phyloP scores from a whole-genome alignment of 2,797 vertebrate genomes.

The Chelmon rostratus region DNA sequence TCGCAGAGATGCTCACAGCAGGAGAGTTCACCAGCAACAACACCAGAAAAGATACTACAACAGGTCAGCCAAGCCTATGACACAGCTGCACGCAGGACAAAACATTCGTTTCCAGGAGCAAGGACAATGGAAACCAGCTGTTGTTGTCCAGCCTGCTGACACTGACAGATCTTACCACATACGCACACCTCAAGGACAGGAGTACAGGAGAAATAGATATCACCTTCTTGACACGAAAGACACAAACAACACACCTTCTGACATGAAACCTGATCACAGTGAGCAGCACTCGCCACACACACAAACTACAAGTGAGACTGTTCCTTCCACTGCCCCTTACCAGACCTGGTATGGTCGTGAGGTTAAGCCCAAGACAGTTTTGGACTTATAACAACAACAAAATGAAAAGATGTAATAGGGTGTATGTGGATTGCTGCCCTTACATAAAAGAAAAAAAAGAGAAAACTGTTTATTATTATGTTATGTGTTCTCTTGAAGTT shows the following conservation, averaged over 20 bases:
- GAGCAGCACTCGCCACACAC: background rate
- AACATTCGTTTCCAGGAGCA: slow-evolving; percentile 7
- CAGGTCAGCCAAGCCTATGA: slow-evolving; percentile 16
- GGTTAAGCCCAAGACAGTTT: slow-evolving; percentile 33
- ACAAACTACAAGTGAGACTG: background rate
- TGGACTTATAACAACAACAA: slow-evolving; percentile 19
- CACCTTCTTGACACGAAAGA: slow-evolving; percentile 42
- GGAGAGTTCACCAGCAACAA: background rate
- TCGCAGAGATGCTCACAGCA: background rate
- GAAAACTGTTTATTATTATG: too few species aligned
- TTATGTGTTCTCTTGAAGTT: too few species aligned
- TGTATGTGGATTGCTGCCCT: too few species aligned
- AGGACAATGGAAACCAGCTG: slow-evolving; percentile 49
- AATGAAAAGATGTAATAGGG: too few species aligned
- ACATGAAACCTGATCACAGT: background rate
- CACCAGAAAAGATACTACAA: slow-evolving; percentile 34
- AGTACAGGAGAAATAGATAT: slow-evolving; percentile 30
- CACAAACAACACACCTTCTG: background rate
- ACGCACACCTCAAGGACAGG: slow-evolving; percentile 18
- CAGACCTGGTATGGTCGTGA: background rate
- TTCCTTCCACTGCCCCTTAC: background rate
- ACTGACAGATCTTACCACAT: slow-evolving; percentile 39
- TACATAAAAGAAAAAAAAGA: too few species aligned
- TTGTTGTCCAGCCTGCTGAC: slow-evolving; percentile 17
- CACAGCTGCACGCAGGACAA: slow-evolving; percentile 20